These are phyloP conservation scores for Nymphicus hollandicus DNA, from an alignment of 2,113 vertebrate genomes.

Conservation along the genomic window DNA sequence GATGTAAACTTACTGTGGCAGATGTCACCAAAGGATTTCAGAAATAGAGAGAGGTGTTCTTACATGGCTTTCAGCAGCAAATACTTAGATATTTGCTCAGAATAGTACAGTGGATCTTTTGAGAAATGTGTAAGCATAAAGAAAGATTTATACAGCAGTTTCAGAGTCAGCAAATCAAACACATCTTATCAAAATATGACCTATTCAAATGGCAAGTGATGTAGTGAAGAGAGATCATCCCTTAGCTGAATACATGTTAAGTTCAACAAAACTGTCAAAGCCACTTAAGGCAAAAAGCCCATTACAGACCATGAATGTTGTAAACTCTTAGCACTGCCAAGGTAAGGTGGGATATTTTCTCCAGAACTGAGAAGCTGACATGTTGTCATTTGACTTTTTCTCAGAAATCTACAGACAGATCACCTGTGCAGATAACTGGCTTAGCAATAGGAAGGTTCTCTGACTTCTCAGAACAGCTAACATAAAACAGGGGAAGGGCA, in stretches of 20 bases:
- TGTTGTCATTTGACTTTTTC: conserved; percentile 22
- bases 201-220: conserved; percentile 58
- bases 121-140: background rate
- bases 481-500: background rate
- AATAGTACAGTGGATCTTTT: background rate
- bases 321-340: conserved; percentile 39
- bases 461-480: background rate
- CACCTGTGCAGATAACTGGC: background rate
- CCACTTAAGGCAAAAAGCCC: conserved; percentile 31
- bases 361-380: background rate
- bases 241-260: conserved; percentile 14
- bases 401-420: background rate
- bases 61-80: conserved; percentile 5
- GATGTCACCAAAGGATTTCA: conserved; percentile 14
- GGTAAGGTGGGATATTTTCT: conserved; percentile 26
- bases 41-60: background rate
- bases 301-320: conserved; percentile 3
- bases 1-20: background rate
- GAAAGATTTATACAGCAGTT: background rate
- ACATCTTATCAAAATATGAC: conserved; percentile 46
- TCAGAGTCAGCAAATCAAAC: conserved; percentile 21
- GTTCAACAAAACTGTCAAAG: conserved; percentile 44
- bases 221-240: conserved; percentile 30
- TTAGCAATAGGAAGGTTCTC: background rate
- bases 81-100: conserved; percentile 43